phyloP scores from a whole-genome alignment of 2,888 invertebrate species.

The Heliothis peltigera region DNA sequence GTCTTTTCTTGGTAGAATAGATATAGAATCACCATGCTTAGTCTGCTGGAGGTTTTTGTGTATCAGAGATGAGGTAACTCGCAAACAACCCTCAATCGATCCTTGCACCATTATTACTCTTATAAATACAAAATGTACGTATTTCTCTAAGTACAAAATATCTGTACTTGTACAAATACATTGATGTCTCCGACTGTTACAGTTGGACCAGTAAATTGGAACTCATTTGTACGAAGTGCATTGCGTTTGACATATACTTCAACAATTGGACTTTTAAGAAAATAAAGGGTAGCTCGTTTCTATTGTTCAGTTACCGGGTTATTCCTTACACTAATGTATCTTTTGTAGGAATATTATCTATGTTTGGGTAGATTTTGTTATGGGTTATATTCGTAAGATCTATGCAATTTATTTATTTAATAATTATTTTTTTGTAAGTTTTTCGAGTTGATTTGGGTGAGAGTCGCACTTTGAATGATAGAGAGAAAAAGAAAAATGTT shows the following conservation, averaged over 20 bases:
- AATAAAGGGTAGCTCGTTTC: conserved; percentile 15
- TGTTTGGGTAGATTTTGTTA: neutral
- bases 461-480: too few species aligned
- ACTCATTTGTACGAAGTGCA: conserved; percentile 51
- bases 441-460: too few species aligned
- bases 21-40: too few species aligned
- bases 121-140: neutral
- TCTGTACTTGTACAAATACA: neutral
- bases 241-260: conserved; percentile 50
- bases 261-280: conserved; percentile 27
- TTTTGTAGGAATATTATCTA: conserved; percentile 10
- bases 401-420: too few species aligned
- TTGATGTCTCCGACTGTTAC: conserved; percentile 7
- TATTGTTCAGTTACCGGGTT: conserved; percentile 17
- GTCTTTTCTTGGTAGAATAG: too few species aligned
- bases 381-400: neutral
- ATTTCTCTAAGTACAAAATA: neutral
- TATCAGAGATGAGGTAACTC: too few species aligned
- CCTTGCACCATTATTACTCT: too few species aligned
- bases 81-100: too few species aligned
- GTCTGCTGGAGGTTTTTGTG: too few species aligned
- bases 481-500: too few species aligned
- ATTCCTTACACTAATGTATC: conserved; percentile 14
- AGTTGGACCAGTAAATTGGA: conserved; percentile 47
- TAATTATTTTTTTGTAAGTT: too few species aligned